A percentile compares a stretch with the other conserved stretches of the same genome.
phyloP scores from a whole-genome alignment of 2,113 vertebrate species.

The Lichenostomus cassidix region DNA sequence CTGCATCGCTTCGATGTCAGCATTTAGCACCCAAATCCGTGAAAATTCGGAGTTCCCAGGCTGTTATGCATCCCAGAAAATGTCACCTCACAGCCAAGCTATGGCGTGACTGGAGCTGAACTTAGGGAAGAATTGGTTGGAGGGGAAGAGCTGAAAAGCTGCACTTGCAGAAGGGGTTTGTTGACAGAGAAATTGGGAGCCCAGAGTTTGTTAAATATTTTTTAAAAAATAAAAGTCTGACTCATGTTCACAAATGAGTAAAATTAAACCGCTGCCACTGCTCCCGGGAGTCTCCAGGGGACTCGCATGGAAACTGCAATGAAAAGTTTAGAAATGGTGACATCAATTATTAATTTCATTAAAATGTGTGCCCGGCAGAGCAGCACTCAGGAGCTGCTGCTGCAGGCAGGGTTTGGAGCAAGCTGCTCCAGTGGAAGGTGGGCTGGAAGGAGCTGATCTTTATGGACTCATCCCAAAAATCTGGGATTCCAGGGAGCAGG shows the following conservation, averaged over 20 bases:
- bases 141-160: background rate
- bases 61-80: background rate
- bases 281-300: background rate
- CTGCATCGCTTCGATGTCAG: background rate
- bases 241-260: background rate
- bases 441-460: background rate
- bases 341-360: background rate
- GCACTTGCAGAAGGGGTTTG: background rate
- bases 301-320: background rate
- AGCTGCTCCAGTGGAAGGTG: background rate
- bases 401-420: background rate
- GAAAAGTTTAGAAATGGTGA: background rate
- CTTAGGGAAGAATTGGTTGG: background rate
- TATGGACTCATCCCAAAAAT: accelerated
- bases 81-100: background rate
- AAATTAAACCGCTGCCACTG: background rate
- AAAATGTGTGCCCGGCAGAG: background rate
- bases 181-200: background rate
- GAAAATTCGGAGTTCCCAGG: background rate
- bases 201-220: background rate
- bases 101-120: background rate
- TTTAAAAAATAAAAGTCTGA: background rate
- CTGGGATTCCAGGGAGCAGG: background rate
- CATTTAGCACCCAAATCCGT: background rate
- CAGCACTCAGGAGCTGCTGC: background rate